A percentile compares a stretch with the other conserved stretches of the same genome.
Evolutionary conservation across 2,888 invertebrate species (phyloP).

Genomic region (Dastarcus helophoroides): DNA sequence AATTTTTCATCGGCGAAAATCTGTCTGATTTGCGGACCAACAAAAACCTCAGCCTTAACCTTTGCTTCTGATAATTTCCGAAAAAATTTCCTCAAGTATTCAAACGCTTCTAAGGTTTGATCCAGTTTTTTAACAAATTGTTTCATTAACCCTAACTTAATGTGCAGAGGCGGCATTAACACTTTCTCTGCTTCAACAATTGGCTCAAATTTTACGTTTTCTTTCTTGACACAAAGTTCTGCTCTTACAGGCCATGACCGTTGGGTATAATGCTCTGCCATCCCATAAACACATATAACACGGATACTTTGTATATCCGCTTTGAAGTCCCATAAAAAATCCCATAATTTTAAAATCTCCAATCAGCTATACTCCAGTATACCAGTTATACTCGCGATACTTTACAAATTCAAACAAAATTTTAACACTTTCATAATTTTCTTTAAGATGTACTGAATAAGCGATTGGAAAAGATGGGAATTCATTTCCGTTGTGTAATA

Average conservation of each 20-base stretch:
- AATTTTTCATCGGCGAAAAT: conserved; percentile 16
- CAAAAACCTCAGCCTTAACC: conserved; percentile 21
- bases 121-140: conserved; percentile 12
- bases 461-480: conserved; percentile 22
- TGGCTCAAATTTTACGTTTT: conserved; percentile 14
- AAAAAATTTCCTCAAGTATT: conserved; percentile 1
- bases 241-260: conserved; percentile 14
- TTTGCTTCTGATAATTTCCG: conserved; percentile 10
- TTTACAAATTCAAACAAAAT: conserved; percentile 18
- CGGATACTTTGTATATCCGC: too few species aligned
- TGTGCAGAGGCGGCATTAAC: conserved; percentile 13
- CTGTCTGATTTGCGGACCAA: conserved; percentile 20
- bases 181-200: conserved; percentile 11
- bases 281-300: conserved; percentile 20
- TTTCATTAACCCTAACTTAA: too few species aligned
- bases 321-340: too few species aligned
- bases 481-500: conserved; percentile 18
- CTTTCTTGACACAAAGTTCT: conserved; percentile 13
- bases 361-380: too few species aligned
- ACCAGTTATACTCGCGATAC: conserved; percentile 22
- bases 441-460: conserved; percentile 15
- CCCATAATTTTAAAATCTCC: too few species aligned
- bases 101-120: conserved; percentile 6
- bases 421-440: conserved; percentile 24
- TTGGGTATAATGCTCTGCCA: conserved; percentile 15